phyloP scores from a whole-genome alignment of 2,888 invertebrate species.

The Chloromyia formosa region DNA sequence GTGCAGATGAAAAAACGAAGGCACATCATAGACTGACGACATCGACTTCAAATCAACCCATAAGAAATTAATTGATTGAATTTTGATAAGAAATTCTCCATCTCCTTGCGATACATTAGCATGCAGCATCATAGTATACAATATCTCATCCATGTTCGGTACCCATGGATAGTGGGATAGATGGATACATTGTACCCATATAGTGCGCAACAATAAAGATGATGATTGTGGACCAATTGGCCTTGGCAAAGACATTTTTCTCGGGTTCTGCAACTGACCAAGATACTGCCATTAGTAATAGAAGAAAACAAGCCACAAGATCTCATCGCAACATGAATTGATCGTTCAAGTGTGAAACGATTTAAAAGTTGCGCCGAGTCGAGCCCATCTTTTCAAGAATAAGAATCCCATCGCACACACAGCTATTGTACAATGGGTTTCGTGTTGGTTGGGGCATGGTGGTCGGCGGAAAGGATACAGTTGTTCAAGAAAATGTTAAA shows the following conservation, averaged over 20 bases:
- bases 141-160: too few relatives aligned
- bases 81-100: conserved; percentile 32
- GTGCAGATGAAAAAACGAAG: conserved; percentile 26
- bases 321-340: background rate
- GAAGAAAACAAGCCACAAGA: background rate
- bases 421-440: background rate
- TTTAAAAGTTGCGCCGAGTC: background rate
- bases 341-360: conserved; percentile 10
- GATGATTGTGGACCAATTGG: conserved; percentile 5
- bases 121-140: too few relatives aligned
- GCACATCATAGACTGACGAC: conserved; percentile 34
- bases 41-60: conserved; percentile 25
- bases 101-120: background rate
- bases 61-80: conserved; percentile 37
- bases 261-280: background rate
- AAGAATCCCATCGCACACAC: too few relatives aligned
- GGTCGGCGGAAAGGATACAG: background rate
- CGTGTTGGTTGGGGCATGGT: background rate
- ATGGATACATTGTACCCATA: conserved; percentile 8
- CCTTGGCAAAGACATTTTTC: conserved; percentile 32
- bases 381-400: conserved; percentile 11
- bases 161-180: too few relatives aligned
- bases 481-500: background rate
- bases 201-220: background rate
- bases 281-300: background rate